Conservation (phyloP, 2,797 vertebrate genomes). For the Capromys pilorides region DNA sequence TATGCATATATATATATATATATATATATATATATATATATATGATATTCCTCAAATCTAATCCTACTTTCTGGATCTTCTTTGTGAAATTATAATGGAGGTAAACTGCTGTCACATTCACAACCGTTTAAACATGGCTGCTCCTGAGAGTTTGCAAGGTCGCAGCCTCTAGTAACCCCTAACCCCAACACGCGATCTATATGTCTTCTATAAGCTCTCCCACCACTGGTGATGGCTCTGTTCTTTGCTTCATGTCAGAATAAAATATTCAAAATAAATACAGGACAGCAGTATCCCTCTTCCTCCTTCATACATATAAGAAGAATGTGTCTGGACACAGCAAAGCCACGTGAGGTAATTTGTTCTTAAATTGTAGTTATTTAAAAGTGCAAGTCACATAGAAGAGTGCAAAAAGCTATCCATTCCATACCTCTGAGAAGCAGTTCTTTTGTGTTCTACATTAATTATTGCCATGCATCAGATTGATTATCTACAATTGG, state of each 20-base stretch:
- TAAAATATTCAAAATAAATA: neutral
- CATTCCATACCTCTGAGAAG: neutral
- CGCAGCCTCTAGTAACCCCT: neutral
- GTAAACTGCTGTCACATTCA: neutral
- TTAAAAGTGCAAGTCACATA: neutral
- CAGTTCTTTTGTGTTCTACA: neutral
- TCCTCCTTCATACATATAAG: neutral
- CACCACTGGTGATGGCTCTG: neutral
- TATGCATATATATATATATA: neutral
- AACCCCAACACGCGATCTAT: neutral
- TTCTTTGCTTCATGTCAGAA: neutral
- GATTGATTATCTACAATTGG: neutral
- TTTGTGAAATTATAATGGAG: neutral
- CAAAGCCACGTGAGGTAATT: neutral
- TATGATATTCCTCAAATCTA: neutral
- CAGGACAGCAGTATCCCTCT: neutral
- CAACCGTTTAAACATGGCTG: neutral
- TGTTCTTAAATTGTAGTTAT: neutral
- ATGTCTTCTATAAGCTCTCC: neutral
- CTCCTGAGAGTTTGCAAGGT: neutral
- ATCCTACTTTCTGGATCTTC: neutral
- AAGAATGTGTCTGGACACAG: neutral
- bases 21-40: neutral
- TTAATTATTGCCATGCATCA: neutral
- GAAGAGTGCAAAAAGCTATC: slow-evolving; percentile 3